phyloP scores from a whole-genome alignment of 2,797 vertebrate genomes.

The Oophaga sylvatica region DNA sequence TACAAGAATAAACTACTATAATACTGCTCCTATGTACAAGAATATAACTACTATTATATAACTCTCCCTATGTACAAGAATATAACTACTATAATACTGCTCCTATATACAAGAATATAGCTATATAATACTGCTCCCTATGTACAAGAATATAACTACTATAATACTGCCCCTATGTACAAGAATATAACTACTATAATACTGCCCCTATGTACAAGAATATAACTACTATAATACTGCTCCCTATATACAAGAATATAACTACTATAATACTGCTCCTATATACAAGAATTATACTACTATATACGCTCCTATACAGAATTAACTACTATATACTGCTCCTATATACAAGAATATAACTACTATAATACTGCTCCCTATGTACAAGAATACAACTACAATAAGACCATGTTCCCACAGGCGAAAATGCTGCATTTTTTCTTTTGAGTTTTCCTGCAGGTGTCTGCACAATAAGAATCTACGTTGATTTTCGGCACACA shows the following conservation, averaged over 20 bases:
- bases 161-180: no score
- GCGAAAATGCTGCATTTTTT: not conserved
- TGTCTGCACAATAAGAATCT: no score
- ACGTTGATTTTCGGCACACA: no score
- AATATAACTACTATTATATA: constrained; percentile 9
- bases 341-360: constrained; percentile 10
- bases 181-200: constrained; percentile 21
- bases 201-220: not conserved
- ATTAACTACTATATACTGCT: constrained; percentile 13
- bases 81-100: constrained; percentile 5
- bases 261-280: no score
- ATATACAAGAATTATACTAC: no score
- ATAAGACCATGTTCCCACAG: not conserved
- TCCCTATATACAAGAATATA: no score
- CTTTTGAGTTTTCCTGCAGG: no score
- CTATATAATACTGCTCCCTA: constrained; percentile 3
- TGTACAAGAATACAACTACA: not conserved
- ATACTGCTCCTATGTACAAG: not conserved
- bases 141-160: not conserved
- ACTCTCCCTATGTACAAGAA: not conserved
- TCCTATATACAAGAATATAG: no score
- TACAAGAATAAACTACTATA: constrained; percentile 21
- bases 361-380: constrained; percentile 6
- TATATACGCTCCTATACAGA: not conserved
- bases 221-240: constrained; percentile 2